Evolutionary conservation across 2,113 vertebrate genomes (phyloP).

Genomic region (Suncus etruscus): DNA sequence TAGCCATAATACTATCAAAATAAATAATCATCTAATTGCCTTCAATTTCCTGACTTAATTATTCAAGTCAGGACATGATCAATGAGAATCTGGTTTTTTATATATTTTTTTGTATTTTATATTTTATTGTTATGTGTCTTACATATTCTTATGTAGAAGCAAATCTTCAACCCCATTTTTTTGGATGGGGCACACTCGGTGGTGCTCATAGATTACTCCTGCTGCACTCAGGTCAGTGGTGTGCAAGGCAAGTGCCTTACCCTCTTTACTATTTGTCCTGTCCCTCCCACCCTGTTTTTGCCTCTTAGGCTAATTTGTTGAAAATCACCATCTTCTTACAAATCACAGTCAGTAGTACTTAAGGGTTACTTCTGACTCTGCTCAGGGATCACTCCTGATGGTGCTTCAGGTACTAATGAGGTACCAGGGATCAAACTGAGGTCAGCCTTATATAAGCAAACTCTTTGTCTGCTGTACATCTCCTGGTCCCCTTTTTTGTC

Average conservation of each 20-base stretch:
- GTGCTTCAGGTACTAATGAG: no score
- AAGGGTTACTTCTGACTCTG: no score
- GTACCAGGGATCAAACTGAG: no score
- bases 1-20: slow-evolving; percentile 29
- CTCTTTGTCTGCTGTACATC: no score
- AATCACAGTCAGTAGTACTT: no score
- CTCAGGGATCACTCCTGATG: no score
- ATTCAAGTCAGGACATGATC: background rate
- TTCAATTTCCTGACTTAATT: slow-evolving; percentile 7
- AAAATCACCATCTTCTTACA: background rate
- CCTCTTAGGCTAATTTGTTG: background rate
- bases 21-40: background rate
- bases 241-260: no score
- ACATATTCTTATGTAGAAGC: slow-evolving; percentile 2
- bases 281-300: background rate
- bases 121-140: background rate
- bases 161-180: background rate
- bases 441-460: no score
- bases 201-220: no score
- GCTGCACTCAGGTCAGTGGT: no score
- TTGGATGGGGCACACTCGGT: no score
- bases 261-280: no score
- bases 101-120: background rate
- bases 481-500: slow-evolving; percentile 1
- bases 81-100: background rate